A percentile compares a stretch with the other conserved stretches of the same genome.
These are phyloP conservation scores for Vespertilio murinus DNA, from an alignment of 2,797 vertebrate genomes.

Conservation along the genomic window DNA sequence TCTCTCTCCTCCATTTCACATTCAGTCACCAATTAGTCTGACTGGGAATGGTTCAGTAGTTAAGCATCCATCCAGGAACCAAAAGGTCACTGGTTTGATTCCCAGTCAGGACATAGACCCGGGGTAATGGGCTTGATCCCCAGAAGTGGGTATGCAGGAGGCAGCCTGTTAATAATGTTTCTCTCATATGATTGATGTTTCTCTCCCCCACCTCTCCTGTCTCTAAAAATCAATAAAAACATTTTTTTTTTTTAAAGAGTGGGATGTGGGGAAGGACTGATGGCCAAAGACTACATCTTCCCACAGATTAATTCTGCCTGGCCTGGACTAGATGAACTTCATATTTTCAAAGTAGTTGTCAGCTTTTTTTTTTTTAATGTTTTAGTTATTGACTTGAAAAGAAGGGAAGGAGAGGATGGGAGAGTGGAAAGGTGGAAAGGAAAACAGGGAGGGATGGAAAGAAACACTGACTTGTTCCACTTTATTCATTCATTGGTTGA, in stretches of 20 bases:
- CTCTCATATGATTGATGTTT: not conserved
- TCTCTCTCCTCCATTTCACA: not conserved
- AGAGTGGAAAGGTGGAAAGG: not conserved
- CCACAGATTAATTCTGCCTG: not conserved
- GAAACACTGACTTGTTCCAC: not conserved
- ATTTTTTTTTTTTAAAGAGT: not conserved
- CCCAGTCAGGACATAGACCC: too few relatives aligned
- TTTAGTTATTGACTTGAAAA: not conserved
- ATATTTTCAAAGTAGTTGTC: not conserved
- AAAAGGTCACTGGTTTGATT: too few relatives aligned
- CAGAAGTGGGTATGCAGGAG: too few relatives aligned
- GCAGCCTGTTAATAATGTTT: not conserved
- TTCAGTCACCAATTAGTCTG: not conserved
- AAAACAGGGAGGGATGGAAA: not conserved
- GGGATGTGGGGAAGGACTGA: not conserved
- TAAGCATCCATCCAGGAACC: too few relatives aligned
- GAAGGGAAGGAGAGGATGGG: not conserved
- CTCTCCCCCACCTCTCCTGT: not conserved
- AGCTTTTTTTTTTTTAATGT: not conserved
- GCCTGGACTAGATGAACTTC: not conserved
- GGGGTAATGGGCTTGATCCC: too few relatives aligned
- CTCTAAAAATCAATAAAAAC: not conserved
- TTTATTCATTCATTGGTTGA: not conserved
- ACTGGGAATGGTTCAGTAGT: not conserved
- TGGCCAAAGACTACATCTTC: not conserved